Percentiles rank a stretch among this genome's conserved stretches.
These are phyloP conservation scores for Takifugu ocellatus DNA, from an alignment of 2,797 vertebrate genomes.

Conservation along the genomic window DNA sequence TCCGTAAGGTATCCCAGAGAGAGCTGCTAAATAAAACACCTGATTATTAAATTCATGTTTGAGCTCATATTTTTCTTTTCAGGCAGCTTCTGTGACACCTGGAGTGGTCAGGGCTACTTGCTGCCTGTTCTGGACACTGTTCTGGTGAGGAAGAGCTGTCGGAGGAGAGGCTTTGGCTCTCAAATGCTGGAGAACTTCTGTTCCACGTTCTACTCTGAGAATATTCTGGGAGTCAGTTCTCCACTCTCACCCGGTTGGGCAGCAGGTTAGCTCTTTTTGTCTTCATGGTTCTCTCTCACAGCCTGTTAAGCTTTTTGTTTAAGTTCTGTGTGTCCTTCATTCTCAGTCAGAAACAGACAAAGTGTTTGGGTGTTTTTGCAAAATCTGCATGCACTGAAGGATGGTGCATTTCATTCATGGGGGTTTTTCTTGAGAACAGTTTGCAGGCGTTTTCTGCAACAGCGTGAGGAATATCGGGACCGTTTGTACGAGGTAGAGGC, in stretches of 20 bases:
- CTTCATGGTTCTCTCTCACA: too few relatives aligned
- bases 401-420: neutral
- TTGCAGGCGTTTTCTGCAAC: conserved; percentile 80
- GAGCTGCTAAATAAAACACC: too few relatives aligned
- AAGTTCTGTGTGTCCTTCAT: neutral
- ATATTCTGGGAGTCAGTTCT: conserved; percentile 84
- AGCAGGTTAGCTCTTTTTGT: conserved; percentile 71
- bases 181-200: conserved; percentile 89
- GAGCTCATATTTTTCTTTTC: conserved; percentile 2
- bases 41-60: neutral
- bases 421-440: conserved; percentile 65
- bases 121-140: conserved; percentile 88
- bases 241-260: conserved; percentile 86
- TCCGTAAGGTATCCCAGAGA: too few relatives aligned
- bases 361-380: neutral
- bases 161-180: conserved; percentile 80
- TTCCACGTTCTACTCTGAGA: conserved; percentile 73
- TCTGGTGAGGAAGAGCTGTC: conserved; percentile 77
- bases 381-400: neutral
- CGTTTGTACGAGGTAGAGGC: conserved; percentile 88
- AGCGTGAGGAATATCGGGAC: conserved; percentile 69
- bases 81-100: conserved; percentile 82
- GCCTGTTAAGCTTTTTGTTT: neutral
- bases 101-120: conserved; percentile 77
- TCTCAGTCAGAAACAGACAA: too few relatives aligned